These are phyloP conservation scores for Siniperca obscura DNA, from an alignment of 2,797 vertebrate species.

Conservation along the genomic window DNA sequence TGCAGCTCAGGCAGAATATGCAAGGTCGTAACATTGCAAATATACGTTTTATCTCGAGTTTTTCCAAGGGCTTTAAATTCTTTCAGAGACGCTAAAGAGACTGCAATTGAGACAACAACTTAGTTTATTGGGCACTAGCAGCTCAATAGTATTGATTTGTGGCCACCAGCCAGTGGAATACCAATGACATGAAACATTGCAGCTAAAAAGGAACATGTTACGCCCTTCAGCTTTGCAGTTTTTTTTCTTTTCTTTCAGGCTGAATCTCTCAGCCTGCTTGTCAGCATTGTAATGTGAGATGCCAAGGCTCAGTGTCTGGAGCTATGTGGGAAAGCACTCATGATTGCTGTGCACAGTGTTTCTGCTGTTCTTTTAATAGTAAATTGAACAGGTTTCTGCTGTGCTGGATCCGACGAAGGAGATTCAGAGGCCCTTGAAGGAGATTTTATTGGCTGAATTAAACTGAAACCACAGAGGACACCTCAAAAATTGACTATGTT, in stretches of 20 bases:
- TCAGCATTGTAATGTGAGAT: conserved; percentile 40
- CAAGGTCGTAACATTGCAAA: conserved; percentile 36
- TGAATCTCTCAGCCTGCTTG: conserved; percentile 25
- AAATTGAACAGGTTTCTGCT: conserved; percentile 9
- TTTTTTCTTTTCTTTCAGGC: conserved; percentile 20
- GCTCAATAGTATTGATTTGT: conserved; percentile 82
- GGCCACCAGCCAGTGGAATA: conserved; percentile 75
- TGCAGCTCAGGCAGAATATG: conserved; percentile 16
- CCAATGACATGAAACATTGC: conserved; percentile 79
- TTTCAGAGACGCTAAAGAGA: conserved; percentile 78
- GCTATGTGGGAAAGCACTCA: conserved; percentile 11
- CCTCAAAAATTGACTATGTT: conserved; percentile 15
- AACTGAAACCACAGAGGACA: conserved; percentile 28
- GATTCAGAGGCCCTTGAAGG: conserved; percentile 22
- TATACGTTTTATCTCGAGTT: conserved; percentile 44
- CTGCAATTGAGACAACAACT: conserved; percentile 85
- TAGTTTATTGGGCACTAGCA: conserved; percentile 80
- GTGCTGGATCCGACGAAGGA: background rate
- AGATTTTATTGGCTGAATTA: conserved; percentile 44
- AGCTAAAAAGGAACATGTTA: conserved; percentile 64
- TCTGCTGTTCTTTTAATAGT: conserved; percentile 15
- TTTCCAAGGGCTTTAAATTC: conserved; percentile 74
- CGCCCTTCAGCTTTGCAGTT: conserved; percentile 46
- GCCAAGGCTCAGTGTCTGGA: conserved; percentile 15
- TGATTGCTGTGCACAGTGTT: background rate